A percentile compares a stretch with the other conserved stretches of the same genome.
phyloP scores from a whole-genome alignment of 1,140 invertebrate species.

The Drosophila equinoxialis region DNA sequence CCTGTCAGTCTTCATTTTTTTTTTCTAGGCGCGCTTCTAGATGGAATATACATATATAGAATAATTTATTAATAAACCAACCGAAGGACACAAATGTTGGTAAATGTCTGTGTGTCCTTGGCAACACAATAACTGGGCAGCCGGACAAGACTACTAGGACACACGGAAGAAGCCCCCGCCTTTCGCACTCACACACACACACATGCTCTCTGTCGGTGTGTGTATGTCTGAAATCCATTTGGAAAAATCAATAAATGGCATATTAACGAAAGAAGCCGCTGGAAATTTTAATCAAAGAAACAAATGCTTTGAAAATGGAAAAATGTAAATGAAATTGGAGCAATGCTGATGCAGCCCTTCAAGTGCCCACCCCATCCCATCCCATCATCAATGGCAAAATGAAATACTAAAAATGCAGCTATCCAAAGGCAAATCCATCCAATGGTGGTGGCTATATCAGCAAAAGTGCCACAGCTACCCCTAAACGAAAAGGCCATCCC shows the following conservation, averaged over 20 bases:
- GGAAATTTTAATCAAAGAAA: slow-evolving; percentile 25
- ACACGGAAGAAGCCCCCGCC: background rate
- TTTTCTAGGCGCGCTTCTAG: too few species aligned
- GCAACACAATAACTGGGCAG: background rate
- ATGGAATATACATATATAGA: background rate
- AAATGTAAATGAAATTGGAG: background rate
- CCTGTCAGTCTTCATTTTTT: background rate
- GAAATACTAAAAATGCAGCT: slow-evolving; percentile 34
- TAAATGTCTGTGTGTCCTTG: slow-evolving; percentile 1
- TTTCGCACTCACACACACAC: background rate
- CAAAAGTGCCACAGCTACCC: slow-evolving; percentile 30
- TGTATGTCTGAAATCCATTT: background rate
- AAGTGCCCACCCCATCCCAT: slow-evolving; percentile 42
- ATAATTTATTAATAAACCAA: slow-evolving; percentile 2
- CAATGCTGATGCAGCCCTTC: slow-evolving; percentile 45
- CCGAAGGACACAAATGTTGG: background rate
- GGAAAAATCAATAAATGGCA: slow-evolving; percentile 67
- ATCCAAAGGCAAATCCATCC: slow-evolving; percentile 20
- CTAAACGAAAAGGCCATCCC: slow-evolving; percentile 25
- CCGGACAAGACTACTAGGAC: background rate
- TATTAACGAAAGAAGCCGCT: slow-evolving; percentile 20
- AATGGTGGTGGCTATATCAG: slow-evolving; percentile 35
- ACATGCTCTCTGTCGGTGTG: background rate
- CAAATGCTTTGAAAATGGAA: background rate
- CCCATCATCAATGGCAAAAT: slow-evolving; percentile 7